Evolutionary conservation across 2,113 vertebrate genomes (phyloP), one percentile per base, ranked within the genome.

Genomic region (Electrona antarctica): DNA sequence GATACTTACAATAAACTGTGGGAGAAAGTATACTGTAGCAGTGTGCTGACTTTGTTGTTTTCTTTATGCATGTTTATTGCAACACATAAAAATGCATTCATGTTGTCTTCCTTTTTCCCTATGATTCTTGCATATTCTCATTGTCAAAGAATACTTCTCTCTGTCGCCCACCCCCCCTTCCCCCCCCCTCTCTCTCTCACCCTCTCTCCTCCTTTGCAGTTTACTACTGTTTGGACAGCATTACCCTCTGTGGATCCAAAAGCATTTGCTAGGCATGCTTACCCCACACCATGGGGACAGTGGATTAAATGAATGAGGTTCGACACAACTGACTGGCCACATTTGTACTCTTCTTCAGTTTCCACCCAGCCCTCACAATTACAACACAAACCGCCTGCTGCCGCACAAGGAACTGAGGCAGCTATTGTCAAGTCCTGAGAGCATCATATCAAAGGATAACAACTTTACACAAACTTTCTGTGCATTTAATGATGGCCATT

Each of bases 221-320:
- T 81, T 72, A 74, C 69, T 63, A 29, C 13, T 64, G 60, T 29
- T 67, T 11, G 73, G 63, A 57, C 21, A 68, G 46, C 11, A 7
- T 69, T 65, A 52, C 50, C 47, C 69, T 49, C 59, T 64, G 56
- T 50, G 29, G 15, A 50, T 50, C 8, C 15, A 6, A 62, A 10
- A 63, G 41, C 54, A 74, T 64, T 77, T 28, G 54, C 33, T 65
- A 67, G 48, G 54, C 60, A 77, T 71, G 64, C 56, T 65, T 61
- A 4, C 45, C 21, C 41, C 62, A 64, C 68, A 62, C 52, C 47
- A 67, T 66, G 28, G 64, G 64, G 59, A 73, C 67, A 67, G 54
- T 45, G 56, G 58, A 54, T 54, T 64, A 71, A 60, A 69, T 49
- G 46, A 85, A 69, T 69, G 57, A 70, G 51, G 58, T 13, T 69